Evolutionary conservation across 2,888 invertebrate genomes (phyloP).

Genomic region (Erpobdella octoculata): DNA sequence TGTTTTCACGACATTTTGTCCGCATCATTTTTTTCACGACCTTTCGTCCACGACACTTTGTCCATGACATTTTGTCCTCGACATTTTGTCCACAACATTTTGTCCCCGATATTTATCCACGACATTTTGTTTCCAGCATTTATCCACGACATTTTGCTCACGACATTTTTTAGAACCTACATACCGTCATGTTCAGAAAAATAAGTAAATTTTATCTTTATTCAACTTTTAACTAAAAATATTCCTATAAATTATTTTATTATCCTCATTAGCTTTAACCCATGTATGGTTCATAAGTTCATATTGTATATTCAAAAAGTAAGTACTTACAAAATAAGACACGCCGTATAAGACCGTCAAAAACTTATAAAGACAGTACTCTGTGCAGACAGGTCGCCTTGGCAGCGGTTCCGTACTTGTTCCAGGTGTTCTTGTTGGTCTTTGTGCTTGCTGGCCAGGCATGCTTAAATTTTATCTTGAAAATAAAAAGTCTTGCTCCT

Average conservation of each 20-base stretch:
- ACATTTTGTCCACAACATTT: no score
- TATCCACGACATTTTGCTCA: no score
- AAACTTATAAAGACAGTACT: slow-evolving; percentile 32
- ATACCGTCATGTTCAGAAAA: no score
- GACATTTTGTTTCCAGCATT: no score
- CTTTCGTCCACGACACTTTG: no score
- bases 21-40: no score
- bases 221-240: background rate
- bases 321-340: slow-evolving; percentile 28
- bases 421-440: slow-evolving; percentile 14
- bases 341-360: slow-evolving; percentile 29
- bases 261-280: background rate
- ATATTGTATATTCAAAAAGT: background rate
- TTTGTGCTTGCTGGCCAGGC: slow-evolving; percentile 14
- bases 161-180: no score
- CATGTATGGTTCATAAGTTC: background rate
- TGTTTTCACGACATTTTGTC: no score
- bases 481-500: no score
- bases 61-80: no score
- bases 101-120: no score
- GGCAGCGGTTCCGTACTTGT: slow-evolving; percentile 29
- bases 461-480: no score
- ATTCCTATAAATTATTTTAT: background rate
- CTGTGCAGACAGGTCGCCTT: slow-evolving; percentile 28
- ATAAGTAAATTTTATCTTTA: slow-evolving; percentile 3